phyloP scores from a whole-genome alignment of 2,113 vertebrate species.

The Chroicocephalus ridibundus region DNA sequence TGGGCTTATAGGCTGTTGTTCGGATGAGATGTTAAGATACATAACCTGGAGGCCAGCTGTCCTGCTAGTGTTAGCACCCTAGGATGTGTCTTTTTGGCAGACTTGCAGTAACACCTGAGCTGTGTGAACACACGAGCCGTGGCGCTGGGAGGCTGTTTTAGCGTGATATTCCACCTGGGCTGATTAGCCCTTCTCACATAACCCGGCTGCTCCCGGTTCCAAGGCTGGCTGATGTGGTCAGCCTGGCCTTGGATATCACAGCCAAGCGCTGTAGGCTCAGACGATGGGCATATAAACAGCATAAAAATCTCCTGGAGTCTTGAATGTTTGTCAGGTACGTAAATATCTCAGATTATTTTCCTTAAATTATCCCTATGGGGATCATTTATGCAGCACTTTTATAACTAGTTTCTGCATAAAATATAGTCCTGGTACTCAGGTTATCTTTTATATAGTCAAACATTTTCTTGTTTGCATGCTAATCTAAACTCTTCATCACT shows the following conservation, averaged over 20 bases:
- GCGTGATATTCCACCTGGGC: neutral
- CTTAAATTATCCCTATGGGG: conserved; percentile 31
- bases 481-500: conserved; percentile 64
- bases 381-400: conserved; percentile 53
- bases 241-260: neutral
- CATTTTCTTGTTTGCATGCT: conserved; percentile 64
- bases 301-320: conserved; percentile 4
- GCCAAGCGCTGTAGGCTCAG: neutral
- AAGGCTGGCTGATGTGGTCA: neutral
- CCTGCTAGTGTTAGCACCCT: neutral
- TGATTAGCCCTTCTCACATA: neutral
- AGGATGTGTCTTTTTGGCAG: neutral
- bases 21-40: neutral
- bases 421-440: conserved; percentile 23
- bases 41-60: neutral
- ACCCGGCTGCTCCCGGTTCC: neutral
- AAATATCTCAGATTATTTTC: conserved; percentile 60
- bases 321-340: conserved; percentile 53
- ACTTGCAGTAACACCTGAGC: conserved; percentile 15
- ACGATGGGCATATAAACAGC: neutral
- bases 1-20: neutral
- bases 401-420: conserved; percentile 59
- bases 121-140: neutral
- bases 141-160: neutral
- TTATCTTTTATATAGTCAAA: conserved; percentile 50